A percentile compares a stretch with the other conserved stretches of the same genome.
phyloP scores from a whole-genome alignment of 2,797 vertebrate genomes.

The Acrossocheilus fasciatus region DNA sequence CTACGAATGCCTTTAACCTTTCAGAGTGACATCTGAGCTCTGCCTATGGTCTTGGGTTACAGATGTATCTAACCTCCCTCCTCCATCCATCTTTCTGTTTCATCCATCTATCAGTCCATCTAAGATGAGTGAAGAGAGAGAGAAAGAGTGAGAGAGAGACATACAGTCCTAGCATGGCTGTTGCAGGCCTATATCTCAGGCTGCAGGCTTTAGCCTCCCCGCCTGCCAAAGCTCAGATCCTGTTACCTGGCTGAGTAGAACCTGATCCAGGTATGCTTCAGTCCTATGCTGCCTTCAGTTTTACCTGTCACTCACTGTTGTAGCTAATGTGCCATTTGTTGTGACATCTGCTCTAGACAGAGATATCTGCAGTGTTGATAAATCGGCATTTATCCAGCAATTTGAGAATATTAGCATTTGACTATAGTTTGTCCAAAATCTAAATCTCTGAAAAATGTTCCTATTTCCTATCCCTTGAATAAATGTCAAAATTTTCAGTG shows the following conservation, averaged over 20 bases:
- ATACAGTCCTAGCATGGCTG: background rate
- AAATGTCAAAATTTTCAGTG: background rate
- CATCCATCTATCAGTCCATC: slow-evolving; percentile 30
- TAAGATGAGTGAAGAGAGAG: slow-evolving; percentile 35
- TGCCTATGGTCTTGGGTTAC: slow-evolving; percentile 73
- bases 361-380: background rate
- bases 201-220: slow-evolving; percentile 14
- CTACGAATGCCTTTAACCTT: slow-evolving; percentile 72
- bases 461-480: background rate
- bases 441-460: background rate
- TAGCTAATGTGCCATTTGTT: slow-evolving; percentile 3
- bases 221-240: slow-evolving; percentile 40
- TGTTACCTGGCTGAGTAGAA: slow-evolving; percentile 40
- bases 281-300: slow-evolving; percentile 18
- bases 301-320: slow-evolving; percentile 2
- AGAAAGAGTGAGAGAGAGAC: slow-evolving; percentile 6
- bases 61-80: slow-evolving; percentile 54
- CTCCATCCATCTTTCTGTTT: slow-evolving; percentile 38
- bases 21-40: slow-evolving; percentile 73
- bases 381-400: background rate
- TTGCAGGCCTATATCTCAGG: slow-evolving; percentile 15
- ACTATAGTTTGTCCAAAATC: background rate
- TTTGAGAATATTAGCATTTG: background rate
- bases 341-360: background rate
- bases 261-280: slow-evolving; percentile 40